Percentiles rank a stretch among this genome's conserved stretches.
phyloP scores from a whole-genome alignment of 2,113 vertebrate genomes.

The Petromus typicus region DNA sequence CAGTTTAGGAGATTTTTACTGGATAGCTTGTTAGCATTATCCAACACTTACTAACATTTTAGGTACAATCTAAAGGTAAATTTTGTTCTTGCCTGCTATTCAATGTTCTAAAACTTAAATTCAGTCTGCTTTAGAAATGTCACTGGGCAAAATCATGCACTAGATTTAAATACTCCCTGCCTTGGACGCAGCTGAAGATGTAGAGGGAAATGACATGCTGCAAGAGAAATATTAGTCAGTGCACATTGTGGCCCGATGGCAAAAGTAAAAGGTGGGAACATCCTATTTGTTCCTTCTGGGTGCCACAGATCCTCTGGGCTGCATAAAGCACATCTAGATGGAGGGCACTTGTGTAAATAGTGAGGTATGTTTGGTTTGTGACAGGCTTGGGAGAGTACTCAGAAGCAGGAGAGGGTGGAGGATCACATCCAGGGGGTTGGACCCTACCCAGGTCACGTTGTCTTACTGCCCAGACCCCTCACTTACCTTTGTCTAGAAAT shows the following conservation, averaged over 20 bases:
- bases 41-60: not conserved
- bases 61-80: not conserved
- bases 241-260: not conserved
- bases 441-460: not conserved
- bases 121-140: not conserved
- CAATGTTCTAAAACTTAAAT: conserved; percentile 2
- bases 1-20: not conserved
- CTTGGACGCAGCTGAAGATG: fast-evolving
- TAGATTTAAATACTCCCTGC: not conserved
- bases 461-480: not conserved
- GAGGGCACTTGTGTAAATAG: not conserved
- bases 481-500: not conserved
- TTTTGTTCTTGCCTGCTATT: not conserved
- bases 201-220: fast-evolving
- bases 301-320: not conserved
- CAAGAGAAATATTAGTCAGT: not conserved
- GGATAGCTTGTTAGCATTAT: not conserved
- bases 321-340: not conserved
- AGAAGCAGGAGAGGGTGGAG: not conserved
- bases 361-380: not conserved
- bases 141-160: not conserved
- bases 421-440: not conserved
- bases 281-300: not conserved
- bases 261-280: not conserved
- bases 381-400: not conserved